Evolutionary conservation across 2,797 vertebrate genomes (phyloP).

Genomic region (Ctenopoma multispine): DNA sequence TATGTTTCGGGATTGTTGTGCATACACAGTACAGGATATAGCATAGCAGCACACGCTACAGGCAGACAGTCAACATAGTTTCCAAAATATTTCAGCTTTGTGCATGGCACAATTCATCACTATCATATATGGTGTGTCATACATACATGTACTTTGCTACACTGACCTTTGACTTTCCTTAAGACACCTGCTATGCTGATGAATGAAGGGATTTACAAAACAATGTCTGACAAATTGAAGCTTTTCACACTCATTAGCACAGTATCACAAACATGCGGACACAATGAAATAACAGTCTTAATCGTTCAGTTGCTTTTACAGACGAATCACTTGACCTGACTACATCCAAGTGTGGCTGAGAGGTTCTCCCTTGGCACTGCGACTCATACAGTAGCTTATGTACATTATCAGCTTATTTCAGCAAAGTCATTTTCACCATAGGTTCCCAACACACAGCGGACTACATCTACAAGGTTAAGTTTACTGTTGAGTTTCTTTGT

Average conservation of each 20-base stretch:
- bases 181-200: slow-evolving; percentile 72
- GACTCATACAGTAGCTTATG: slow-evolving; percentile 68
- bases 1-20: slow-evolving; percentile 69
- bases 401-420: slow-evolving; percentile 78
- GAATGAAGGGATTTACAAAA: slow-evolving; percentile 56
- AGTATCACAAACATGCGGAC: slow-evolving; percentile 66
- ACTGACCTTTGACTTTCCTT: slow-evolving; percentile 59
- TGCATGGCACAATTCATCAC: slow-evolving; percentile 56
- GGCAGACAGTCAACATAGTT: slow-evolving; percentile 56
- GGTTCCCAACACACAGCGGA: slow-evolving; percentile 65
- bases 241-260: slow-evolving; percentile 52
- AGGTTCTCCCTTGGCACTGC: slow-evolving; percentile 67
- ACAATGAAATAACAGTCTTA: slow-evolving; percentile 66
- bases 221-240: slow-evolving; percentile 48
- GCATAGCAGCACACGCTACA: slow-evolving; percentile 59
- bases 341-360: slow-evolving; percentile 58
- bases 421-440: slow-evolving; percentile 57
- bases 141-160: slow-evolving; percentile 54
- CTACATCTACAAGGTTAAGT: slow-evolving; percentile 73
- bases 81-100: slow-evolving; percentile 53
- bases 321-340: slow-evolving; percentile 49
- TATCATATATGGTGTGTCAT: slow-evolving; percentile 40
- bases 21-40: slow-evolving; percentile 65
- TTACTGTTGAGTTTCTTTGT: slow-evolving; percentile 66
- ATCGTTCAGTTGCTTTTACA: slow-evolving; percentile 50